Percentiles rank a stretch among this genome's conserved stretches.
These are phyloP conservation scores for Wasmannia auropunctata DNA, from an alignment of 1,140 invertebrate species.

Conservation along the genomic window DNA sequence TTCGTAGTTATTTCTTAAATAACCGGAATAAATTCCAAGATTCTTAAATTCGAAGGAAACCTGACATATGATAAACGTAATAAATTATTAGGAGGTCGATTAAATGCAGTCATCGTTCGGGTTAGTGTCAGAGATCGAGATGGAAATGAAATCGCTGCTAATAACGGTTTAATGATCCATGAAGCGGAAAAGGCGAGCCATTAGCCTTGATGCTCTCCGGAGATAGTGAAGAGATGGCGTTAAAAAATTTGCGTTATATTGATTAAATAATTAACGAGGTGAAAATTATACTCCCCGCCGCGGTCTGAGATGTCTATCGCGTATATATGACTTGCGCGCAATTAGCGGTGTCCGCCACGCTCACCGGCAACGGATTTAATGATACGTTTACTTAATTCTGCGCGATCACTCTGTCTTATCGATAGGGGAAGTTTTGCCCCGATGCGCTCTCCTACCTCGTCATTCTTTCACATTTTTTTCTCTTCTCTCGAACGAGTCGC, in stretches of 20 bases:
- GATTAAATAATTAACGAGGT: conserved; percentile 47
- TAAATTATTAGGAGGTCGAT: background rate
- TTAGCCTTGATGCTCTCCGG: conserved; percentile 28
- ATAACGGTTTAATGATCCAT: conserved; percentile 32
- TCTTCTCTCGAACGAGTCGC: background rate
- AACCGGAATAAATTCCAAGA: background rate
- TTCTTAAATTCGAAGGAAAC: background rate
- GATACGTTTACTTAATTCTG: conserved; percentile 19
- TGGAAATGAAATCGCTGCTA: conserved; percentile 23
- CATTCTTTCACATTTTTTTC: background rate
- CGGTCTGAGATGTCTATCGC: conserved; percentile 34
- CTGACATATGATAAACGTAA: background rate
- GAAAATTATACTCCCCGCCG: conserved; percentile 5
- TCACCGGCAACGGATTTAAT: background rate
- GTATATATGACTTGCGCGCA: conserved; percentile 30
- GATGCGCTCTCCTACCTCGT: background rate
- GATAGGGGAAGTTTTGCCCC: conserved; percentile 23
- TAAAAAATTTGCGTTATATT: conserved; percentile 34
- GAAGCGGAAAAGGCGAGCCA: conserved; percentile 26
- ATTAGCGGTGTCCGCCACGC: conserved; percentile 1
- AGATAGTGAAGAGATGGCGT: conserved; percentile 5
- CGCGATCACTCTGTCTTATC: conserved; percentile 32
- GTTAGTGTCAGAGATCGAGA: conserved; percentile 18
- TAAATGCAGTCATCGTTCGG: background rate
- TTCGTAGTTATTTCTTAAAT: background rate